Percentiles rank a stretch among this genome's conserved stretches.
phyloP scores from a whole-genome alignment of 2,888 invertebrate species.

The Sussaba pulchella region DNA sequence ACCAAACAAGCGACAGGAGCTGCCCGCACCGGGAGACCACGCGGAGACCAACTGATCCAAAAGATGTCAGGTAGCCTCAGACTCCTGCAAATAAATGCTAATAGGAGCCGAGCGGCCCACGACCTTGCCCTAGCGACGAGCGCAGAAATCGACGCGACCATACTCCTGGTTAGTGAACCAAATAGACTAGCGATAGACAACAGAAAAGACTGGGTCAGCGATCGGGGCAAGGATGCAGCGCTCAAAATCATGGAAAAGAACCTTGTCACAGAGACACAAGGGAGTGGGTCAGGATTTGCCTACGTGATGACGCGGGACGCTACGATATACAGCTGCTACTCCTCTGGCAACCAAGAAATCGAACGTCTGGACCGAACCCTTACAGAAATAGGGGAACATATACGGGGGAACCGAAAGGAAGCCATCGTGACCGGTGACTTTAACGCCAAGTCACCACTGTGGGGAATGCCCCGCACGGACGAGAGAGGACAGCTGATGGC shows the following conservation, averaged over 20 bases:
- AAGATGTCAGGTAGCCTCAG: not conserved
- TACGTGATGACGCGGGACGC: conserved; percentile 13
- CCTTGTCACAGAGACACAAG: conserved; percentile 35
- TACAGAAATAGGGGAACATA: conserved; percentile 41
- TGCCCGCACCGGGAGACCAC: not conserved
- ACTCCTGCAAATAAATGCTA: conserved; percentile 41
- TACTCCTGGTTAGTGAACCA: conserved; percentile 32
- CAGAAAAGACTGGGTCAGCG: conserved; percentile 55
- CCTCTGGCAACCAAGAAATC: conserved; percentile 15
- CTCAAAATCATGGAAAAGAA: conserved; percentile 26
- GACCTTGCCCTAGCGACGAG: conserved; percentile 18
- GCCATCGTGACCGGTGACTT: conserved; percentile 47
- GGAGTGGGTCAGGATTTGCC: conserved; percentile 46
- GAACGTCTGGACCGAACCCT: conserved; percentile 51
- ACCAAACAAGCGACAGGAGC: not conserved
- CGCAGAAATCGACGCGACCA: not conserved
- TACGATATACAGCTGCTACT: conserved; percentile 51
- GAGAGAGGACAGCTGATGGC: conserved; percentile 50
- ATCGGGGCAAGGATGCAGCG: conserved; percentile 2
- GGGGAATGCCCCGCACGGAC: conserved; percentile 58
- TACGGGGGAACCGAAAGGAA: conserved; percentile 22
- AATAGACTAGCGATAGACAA: conserved; percentile 17
- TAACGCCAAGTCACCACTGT: conserved; percentile 64
- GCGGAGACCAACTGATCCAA: not conserved
- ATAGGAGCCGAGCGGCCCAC: conserved; percentile 27